Evolutionary conservation across 1,140 invertebrate genomes (phyloP), one percentile per base, ranked within the genome.

Genomic region (Portunus trituberculatus): DNA sequence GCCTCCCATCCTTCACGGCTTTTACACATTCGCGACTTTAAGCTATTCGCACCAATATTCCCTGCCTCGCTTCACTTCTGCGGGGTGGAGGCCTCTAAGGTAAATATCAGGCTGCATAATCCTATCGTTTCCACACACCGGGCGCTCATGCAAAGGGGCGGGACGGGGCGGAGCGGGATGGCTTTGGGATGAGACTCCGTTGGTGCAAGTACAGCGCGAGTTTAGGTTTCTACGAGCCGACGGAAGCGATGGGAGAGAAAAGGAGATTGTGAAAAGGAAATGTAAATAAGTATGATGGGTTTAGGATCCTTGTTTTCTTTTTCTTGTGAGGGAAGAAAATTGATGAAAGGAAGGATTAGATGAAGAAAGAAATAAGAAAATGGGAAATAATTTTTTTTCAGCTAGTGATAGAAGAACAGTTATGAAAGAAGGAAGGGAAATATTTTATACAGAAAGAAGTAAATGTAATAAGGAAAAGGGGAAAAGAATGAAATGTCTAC

Each of bases 21-120:
- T 76, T n/a, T 76, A n/a, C 67, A 76, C 67, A 12, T 76, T 76
- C n/a, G 67, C 67, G 67, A 76, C 67, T 25, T 7, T 76, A 76
- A 25, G n/a, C 67, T 76, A 25, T 76, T n/a, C 20, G 67, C 67
- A n/a, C n/a, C 67, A 76, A 76, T 76, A 76, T 76, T 76, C 67
- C 10, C 20, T 25, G 25, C 67, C 67, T 76, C n/a, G 25, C 67
- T 76, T 76, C 20, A 1, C 67, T n/a, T n/a, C 39, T 39, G 39
- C 39, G 39, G 67, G 67, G 67, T 76, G 67, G 25, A 76, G 67
- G 67, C n/a, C 67, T 25, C 67, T 76, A 76, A 76, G 67, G 67
- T 76, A 76, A 76, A 76, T 76, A 76, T 76, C 67, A 76, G 20
- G 67, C 67, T 76, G 67, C 67, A 76, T 76, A 76, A 76, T 76